A percentile compares a stretch with the other conserved stretches of the same genome.
These are phyloP conservation scores for Meta bourneti DNA, from an alignment of 2,888 invertebrate species.

Conservation along the genomic window DNA sequence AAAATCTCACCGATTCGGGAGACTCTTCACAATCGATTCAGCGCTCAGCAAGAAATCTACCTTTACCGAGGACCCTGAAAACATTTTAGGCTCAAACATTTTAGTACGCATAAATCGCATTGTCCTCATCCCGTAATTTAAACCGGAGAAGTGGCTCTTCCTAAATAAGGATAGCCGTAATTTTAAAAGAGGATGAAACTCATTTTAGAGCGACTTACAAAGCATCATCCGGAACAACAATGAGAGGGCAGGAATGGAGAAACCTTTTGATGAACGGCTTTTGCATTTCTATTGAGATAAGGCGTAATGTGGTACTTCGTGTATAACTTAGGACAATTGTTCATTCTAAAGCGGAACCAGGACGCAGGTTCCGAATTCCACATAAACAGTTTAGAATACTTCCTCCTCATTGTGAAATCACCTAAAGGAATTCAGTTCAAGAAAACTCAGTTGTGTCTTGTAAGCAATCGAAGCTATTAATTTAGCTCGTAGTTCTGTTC, in stretches of 20 bases:
- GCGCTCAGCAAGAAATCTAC: no score
- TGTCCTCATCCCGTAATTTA: not conserved
- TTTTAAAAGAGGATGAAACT: not conserved
- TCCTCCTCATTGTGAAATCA: not conserved
- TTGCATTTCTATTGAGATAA: slow-evolving; percentile 1
- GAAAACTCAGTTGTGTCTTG: not conserved
- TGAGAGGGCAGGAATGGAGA: not conserved
- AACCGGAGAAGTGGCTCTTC: not conserved
- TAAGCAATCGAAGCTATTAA: not conserved
- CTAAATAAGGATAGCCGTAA: not conserved
- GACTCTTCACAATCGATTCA: no score
- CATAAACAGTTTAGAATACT: not conserved
- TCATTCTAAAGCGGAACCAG: not conserved
- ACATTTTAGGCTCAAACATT: not conserved
- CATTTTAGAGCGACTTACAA: not conserved
- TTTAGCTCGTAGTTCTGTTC: not conserved
- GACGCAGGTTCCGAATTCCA: not conserved
- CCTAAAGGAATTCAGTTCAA: not conserved
- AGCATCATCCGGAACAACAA: not conserved
- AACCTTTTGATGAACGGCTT: not conserved
- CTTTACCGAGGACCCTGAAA: not conserved
- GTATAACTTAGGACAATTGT: not conserved
- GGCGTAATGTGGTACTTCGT: not conserved
- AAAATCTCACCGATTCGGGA: no score
- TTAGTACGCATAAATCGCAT: not conserved